These are phyloP conservation scores for Lepidurus apus DNA, from an alignment of 1,140 invertebrate genomes.

Conservation along the genomic window DNA sequence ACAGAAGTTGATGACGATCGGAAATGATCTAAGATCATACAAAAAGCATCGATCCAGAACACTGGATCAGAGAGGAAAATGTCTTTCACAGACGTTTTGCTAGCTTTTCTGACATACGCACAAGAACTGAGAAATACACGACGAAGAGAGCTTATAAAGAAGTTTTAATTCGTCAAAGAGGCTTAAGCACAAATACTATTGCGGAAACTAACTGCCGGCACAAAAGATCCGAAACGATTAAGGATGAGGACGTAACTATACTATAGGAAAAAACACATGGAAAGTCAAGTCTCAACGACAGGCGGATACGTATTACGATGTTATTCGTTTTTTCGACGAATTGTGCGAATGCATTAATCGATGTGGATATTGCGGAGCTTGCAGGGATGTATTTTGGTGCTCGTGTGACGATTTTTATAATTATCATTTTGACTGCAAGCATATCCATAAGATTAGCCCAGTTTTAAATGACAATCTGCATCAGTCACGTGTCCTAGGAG, in stretches of 20 bases:
- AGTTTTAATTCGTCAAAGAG: neutral
- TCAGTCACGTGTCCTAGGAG: neutral
- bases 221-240: neutral
- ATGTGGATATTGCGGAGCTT: slow-evolving; percentile 26
- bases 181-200: neutral
- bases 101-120: slow-evolving; percentile 3
- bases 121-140: neutral
- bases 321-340: neutral
- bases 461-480: neutral
- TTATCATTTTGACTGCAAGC: neutral
- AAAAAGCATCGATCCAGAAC: too few species aligned
- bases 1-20: too few species aligned
- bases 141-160: neutral
- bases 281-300: neutral
- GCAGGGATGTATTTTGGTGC: neutral
- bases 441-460: neutral
- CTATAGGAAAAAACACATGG: neutral
- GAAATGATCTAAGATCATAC: too few species aligned
- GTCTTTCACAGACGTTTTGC: neutral
- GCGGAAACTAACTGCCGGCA: neutral
- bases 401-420: slow-evolving; percentile 22
- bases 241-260: neutral
- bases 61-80: neutral
- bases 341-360: neutral
- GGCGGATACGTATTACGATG: neutral